These are phyloP conservation scores for Crepidodera aurea DNA, from an alignment of 2,888 invertebrate species.

Conservation along the genomic window DNA sequence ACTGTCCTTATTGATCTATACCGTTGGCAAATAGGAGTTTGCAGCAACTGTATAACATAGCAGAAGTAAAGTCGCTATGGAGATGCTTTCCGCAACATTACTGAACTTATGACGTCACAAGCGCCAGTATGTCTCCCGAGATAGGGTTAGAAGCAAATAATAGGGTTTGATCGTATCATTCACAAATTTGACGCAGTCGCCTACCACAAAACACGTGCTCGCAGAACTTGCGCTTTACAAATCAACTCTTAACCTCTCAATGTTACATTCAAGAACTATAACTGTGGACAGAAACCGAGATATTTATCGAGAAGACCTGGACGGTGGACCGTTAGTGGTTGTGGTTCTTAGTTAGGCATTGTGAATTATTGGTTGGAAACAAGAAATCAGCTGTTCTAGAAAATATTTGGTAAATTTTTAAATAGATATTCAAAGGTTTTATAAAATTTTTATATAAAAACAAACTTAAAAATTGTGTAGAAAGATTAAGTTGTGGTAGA, in stretches of 20 bases:
- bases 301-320: constrained; percentile 9
- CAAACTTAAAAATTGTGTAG: background rate
- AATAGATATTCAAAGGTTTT: background rate
- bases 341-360: constrained; percentile 11
- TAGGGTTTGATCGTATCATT: constrained; percentile 51
- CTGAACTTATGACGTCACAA: constrained; percentile 58
- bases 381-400: background rate
- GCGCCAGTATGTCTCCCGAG: constrained; percentile 63
- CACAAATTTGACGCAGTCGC: constrained; percentile 47
- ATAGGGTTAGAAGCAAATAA: constrained; percentile 65
- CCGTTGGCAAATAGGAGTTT: constrained; percentile 43
- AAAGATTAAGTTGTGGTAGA: background rate
- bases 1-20: constrained; percentile 45
- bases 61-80: constrained; percentile 55
- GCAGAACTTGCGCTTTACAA: constrained; percentile 19
- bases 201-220: constrained; percentile 27
- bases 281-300: constrained; percentile 25
- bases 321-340: constrained; percentile 9
- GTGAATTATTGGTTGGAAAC: constrained; percentile 1
- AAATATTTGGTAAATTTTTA: background rate
- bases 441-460: background rate
- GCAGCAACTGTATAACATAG: constrained; percentile 49
- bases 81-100: constrained; percentile 60
- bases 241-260: constrained; percentile 38
- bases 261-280: constrained; percentile 22